Evolutionary conservation across 2,113 vertebrate genomes (phyloP), one percentile per base, ranked within the genome.

Genomic region (Notothenia coriiceps): DNA sequence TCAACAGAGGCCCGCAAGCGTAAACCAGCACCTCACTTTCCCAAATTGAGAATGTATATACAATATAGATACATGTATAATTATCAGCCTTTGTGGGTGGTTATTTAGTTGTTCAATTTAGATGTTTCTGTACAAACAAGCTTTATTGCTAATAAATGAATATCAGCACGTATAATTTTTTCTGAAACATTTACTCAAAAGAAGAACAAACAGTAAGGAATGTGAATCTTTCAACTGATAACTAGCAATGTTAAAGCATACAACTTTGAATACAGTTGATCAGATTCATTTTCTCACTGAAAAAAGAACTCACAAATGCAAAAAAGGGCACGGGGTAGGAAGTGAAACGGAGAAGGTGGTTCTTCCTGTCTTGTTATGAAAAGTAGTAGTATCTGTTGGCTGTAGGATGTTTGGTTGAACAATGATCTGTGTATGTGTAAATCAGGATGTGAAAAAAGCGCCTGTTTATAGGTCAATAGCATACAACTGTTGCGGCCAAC

Each of bases 401-500:
- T 47, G 61, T 61, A 11, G n/a, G 40, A 43, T 62, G 68, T 79
- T 84, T 77, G 44, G 17, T 68, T 71, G 68, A 66, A 79, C 50
- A 22, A 35, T 62, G 17, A 44, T 51, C 50, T 70, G 51, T 65
- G 54, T 55, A 3, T 70, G 52, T 40, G 52, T 66, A 15, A 49
- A 65, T 62, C 17, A 61, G 46, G 73, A 75, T 49, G 72, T 67
- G 50, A 77, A 46, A 2, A 70, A 82, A 35, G 20, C 40, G 71
- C 4, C 54, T 49, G 46, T 79, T 63, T 65, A 18, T 59, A 69
- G 43, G 64, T 83, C 60, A 51, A 62, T 12, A 65, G n/a, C 22
- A 67, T 74, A 89, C 81, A 86, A 72, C 91, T 87, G 81, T 85
- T 77, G 66, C 44, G 6, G 47, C 11, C 47, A 55, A 79, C 66